Conservation (phyloP, 2,113 vertebrate genomes). For the Peromyscus leucopus region DNA sequence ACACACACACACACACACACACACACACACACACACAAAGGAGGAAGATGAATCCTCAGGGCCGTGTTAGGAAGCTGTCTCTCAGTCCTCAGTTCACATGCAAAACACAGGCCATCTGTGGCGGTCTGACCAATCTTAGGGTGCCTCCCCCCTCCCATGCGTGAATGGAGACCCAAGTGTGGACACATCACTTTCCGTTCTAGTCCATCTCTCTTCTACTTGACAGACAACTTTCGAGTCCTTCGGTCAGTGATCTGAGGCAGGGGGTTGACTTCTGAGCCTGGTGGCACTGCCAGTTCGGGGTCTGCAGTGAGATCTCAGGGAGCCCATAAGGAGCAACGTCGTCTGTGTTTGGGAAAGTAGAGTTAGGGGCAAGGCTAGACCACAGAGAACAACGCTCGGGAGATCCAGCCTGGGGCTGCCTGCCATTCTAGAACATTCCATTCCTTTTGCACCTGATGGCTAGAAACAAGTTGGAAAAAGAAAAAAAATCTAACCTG, state of each 20-base stretch:
- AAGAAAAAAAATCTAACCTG: constrained; percentile 20
- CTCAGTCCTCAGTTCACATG: background rate
- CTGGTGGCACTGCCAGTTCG: background rate
- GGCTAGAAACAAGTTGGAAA: constrained; percentile 11
- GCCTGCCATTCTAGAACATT: background rate
- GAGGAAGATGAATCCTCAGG: background rate
- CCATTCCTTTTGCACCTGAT: background rate
- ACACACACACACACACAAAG: background rate
- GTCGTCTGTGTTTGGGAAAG: background rate
- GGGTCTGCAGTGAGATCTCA: background rate
- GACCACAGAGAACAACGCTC: background rate
- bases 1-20: background rate
- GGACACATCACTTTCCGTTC: background rate
- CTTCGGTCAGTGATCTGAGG: background rate
- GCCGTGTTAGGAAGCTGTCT: background rate
- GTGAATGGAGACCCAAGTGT: background rate
- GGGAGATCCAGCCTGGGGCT: background rate
- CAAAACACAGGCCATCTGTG: background rate
- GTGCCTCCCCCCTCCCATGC: background rate
- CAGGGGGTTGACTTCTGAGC: background rate
- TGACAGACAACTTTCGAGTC: background rate
- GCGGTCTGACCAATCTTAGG: too few relatives aligned
- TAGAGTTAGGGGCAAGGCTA: background rate
- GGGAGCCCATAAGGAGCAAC: background rate
- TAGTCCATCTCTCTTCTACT: background rate